Evolutionary conservation across 2,113 vertebrate genomes (phyloP).

Genomic region (Hystrix brachyura): DNA sequence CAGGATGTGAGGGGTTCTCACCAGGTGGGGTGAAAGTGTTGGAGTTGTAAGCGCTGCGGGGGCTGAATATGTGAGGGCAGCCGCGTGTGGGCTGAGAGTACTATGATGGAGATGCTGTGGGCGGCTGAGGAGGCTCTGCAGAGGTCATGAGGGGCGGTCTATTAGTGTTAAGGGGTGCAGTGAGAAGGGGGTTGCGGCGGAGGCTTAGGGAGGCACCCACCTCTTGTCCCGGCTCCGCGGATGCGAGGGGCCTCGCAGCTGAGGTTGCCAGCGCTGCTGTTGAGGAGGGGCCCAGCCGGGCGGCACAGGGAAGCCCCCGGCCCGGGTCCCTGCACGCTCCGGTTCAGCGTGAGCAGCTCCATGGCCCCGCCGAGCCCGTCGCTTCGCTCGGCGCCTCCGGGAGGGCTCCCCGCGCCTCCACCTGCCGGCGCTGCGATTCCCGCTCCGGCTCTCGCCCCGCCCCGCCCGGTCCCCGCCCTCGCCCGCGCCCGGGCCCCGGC

Average conservation of each 20-base stretch:
- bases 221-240: constrained; percentile 75
- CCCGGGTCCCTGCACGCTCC: constrained; percentile 61
- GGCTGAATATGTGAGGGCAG: background rate
- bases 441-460: constrained; percentile 22
- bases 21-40: background rate
- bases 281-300: constrained; percentile 8
- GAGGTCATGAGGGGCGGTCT: background rate
- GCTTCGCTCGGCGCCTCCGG: background rate
- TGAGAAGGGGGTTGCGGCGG: background rate
- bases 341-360: constrained; percentile 80
- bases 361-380: constrained; percentile 45
- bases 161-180: background rate
- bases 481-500: background rate
- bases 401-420: constrained; percentile 51
- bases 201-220: constrained; percentile 69
- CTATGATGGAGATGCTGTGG: background rate
- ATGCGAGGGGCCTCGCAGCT: constrained; percentile 80
- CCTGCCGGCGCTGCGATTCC: background rate
- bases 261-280: constrained; percentile 71
- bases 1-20: background rate
- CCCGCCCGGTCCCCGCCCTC: background rate
- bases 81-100: background rate
- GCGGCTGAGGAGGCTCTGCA: background rate
- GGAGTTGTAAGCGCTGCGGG: background rate
- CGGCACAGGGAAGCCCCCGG: constrained; percentile 63